Evolutionary conservation across 2,797 vertebrate species (phyloP).

Genomic region (Enteromius afrohamiltoni): DNA sequence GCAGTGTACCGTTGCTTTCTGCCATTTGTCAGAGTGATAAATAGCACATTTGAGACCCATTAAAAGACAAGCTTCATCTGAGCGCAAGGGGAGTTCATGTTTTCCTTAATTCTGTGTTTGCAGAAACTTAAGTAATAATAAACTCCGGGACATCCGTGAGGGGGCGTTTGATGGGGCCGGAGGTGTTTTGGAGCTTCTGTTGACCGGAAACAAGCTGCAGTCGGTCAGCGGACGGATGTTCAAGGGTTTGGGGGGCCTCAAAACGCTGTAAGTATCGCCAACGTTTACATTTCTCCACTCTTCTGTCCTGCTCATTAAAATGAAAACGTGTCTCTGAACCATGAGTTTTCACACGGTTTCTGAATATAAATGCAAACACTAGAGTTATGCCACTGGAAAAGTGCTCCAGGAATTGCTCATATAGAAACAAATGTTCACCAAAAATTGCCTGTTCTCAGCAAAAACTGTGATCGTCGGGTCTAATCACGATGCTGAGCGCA

Average conservation of each 20-base stretch:
- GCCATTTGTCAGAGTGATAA: constrained; percentile 17
- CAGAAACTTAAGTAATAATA: constrained; percentile 97
- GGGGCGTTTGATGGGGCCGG: constrained; percentile 87
- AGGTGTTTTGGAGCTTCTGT: constrained; percentile 88
- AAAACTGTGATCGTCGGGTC: constrained; percentile 34
- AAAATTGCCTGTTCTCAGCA: constrained; percentile 4
- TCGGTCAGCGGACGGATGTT: constrained; percentile 88
- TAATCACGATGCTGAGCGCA: constrained; percentile 32
- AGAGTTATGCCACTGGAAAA: background rate
- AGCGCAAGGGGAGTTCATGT: constrained; percentile 6
- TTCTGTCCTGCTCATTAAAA: background rate
- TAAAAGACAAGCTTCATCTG: background rate
- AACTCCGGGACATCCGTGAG: constrained; percentile 91
- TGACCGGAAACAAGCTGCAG: constrained; percentile 93
- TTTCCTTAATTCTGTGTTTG: constrained; percentile 10
- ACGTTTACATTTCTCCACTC: background rate
- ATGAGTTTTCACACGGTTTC: background rate
- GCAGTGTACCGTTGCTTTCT: constrained; percentile 11
- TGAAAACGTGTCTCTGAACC: too few species aligned
- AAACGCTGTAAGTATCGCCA: constrained; percentile 86
- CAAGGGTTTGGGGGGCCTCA: constrained; percentile 86
- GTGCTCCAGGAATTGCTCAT: constrained; percentile 1
- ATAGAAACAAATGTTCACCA: constrained; percentile 14
- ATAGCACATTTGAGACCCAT: background rate
- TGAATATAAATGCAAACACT: constrained; percentile 32